These are phyloP conservation scores for Poecilia wingei DNA, from an alignment of 2,797 vertebrate genomes.

Conservation along the genomic window DNA sequence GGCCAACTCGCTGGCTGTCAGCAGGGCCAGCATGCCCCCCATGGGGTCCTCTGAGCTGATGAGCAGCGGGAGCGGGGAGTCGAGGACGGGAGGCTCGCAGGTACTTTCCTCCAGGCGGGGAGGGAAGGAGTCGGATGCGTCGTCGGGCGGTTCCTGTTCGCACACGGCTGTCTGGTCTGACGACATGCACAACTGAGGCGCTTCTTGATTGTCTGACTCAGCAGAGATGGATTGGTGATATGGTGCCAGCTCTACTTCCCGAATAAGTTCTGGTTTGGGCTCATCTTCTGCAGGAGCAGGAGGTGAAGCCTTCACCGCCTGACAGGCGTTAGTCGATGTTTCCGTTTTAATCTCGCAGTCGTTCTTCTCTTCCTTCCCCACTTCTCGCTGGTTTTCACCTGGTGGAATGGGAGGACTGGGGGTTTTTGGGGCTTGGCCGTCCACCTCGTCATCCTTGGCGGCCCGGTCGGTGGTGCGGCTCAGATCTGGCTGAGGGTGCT, in stretches of 20 bases:
- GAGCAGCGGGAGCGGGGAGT: slow-evolving; percentile 52
- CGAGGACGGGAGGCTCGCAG: slow-evolving; percentile 44
- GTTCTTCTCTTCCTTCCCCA: slow-evolving; percentile 64
- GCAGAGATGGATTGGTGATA: slow-evolving; percentile 56
- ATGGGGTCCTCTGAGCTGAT: slow-evolving; percentile 87
- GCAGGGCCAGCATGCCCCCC: slow-evolving; percentile 92
- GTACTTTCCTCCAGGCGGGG: slow-evolving; percentile 60
- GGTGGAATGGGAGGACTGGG: slow-evolving; percentile 45
- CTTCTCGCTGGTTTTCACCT: slow-evolving; percentile 24
- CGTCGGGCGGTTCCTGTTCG: slow-evolving; percentile 42
- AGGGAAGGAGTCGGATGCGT: slow-evolving; percentile 17
- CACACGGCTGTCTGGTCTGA: slow-evolving; percentile 23
- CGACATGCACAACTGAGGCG: slow-evolving; percentile 10
- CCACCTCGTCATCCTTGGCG: slow-evolving; percentile 55
- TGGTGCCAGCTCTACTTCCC: slow-evolving; percentile 61
- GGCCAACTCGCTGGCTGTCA: slow-evolving; percentile 90
- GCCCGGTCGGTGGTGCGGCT: slow-evolving; percentile 48
- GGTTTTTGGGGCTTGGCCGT: slow-evolving; percentile 21
- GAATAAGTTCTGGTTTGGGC: slow-evolving; percentile 59
- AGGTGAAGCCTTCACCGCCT: slow-evolving; percentile 71
- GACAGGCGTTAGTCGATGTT: slow-evolving; percentile 64
- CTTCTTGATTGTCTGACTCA: slow-evolving; percentile 35
- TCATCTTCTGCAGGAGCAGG: slow-evolving; percentile 68
- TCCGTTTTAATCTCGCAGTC: slow-evolving; percentile 72
- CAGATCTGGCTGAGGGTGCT: slow-evolving; percentile 69